Base-by-base conservation (phyloP, 2,113 vertebrate genomes). In the Scopus umbretta region DNA sequence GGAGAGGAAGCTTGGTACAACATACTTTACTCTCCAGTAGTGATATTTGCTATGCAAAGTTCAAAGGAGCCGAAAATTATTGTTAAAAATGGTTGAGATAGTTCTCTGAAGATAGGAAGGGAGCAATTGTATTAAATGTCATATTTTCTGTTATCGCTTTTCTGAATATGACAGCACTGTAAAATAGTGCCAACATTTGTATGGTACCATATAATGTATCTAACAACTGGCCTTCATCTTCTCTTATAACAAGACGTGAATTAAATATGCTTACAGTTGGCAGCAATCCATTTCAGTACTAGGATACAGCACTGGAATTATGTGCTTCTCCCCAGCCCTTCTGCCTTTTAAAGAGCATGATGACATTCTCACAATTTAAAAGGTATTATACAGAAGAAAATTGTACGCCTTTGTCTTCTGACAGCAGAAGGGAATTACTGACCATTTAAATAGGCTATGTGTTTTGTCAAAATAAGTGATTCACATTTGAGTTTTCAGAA, bases 401-500 rank as follows among this genome's bases (percentile, higher is more conserved):
- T 95, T 74, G 82, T 94, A 97, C 96, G 82, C 73, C 87, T 97
- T 97, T 98, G 92, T 98, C 94, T 98, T 97, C 96, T 97, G 97
- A 97, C 94, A 98, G 82, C 81, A 79, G 91, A 96, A 96, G 82
- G 74, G 95, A 96, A 97, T 98, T 97, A 97, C 65, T 97, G 96
- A 92, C 73, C 91, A 76, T 97, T 97, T 27, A 97, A 97, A 97
- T 97, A 97, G 94, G 90, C 79, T 92, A 13, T 75, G 52, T 92
- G 50, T 96, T 98, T 98, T 96, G 94, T 95, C 67, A 90, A 97
- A 96, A 95, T 91, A 97, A 97, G 90, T 97, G 87, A 95, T 97
- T 97, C 79, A 74, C 89, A 86, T 92, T 83, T 92, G 66, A 96
- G 42, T 97, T 94, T 97, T 97, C 91, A 89, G 88, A 92, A 94